Base-by-base conservation (phyloP, 2,797 vertebrate genomes). In the Tachyglossus aculeatus region DNA sequence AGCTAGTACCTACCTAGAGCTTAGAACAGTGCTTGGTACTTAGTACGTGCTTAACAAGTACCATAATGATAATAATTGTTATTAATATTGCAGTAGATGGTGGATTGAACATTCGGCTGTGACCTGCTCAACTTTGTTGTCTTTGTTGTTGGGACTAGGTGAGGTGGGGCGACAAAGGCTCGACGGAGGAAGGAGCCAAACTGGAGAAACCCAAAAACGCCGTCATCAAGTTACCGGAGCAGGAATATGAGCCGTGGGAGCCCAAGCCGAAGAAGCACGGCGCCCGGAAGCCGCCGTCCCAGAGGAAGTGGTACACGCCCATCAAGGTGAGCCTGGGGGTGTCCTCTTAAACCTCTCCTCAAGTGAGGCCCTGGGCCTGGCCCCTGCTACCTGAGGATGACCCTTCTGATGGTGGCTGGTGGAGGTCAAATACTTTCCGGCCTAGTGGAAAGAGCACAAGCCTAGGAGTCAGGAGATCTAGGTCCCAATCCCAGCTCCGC, bases 131-230 rank as follows among this genome's bases (percentile, higher is more conserved):
- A n/a, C n/a, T n/a, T n/a, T n/a, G n/a, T 45, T 48, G 9, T 29
- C 31, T 19, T 48, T 27, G 45, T 48, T 38, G 18, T 38, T 53
- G 16, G 36, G 24, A 11, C 71, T 61, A 97, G 95, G 96, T 97
- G 40, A 92, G 94, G 31, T 97, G 96, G 96, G 96, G 96, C 15
- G 94, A 94, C 74, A 96, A 94, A 66, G 96, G 96, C 0, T 97
- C 96, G 19, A 97, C 96, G 1, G 96, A 96, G 78, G 95, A 97
- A 89, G 96, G 96, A 7, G 96, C 96, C 9, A 97, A 97, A 82
- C 54, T 97, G 68, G 96, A 97, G 84, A 96, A 96, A 80, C 95
- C 95, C 11, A 96, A 92, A 86, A 96, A 97, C n/a, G 96, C 96
- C 1, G 90, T 97, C 29, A 94, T 97, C 51, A 97, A 95, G 85